Evolutionary conservation across 2,797 vertebrate genomes (phyloP).

Genomic region (Spheniscus humboldti): DNA sequence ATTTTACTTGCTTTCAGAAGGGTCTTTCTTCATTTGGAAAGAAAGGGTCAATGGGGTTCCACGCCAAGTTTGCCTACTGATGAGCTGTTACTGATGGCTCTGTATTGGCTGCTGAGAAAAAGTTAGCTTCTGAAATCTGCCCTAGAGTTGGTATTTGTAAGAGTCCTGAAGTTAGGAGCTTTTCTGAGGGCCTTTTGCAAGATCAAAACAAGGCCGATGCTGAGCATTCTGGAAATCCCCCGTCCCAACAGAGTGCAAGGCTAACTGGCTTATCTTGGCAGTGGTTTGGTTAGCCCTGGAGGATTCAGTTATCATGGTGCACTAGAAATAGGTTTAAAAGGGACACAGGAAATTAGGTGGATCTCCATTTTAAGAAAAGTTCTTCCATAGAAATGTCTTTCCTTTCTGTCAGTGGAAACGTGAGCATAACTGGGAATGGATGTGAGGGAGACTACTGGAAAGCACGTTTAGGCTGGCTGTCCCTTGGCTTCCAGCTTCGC

Average conservation of each 20-base stretch:
- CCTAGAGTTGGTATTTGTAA: neutral
- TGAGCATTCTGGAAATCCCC: neutral
- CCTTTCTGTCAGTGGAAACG: neutral
- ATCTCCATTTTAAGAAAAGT: neutral
- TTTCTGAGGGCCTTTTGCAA: neutral
- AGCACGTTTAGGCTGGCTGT: neutral
- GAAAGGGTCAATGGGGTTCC: neutral
- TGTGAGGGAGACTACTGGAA: neutral
- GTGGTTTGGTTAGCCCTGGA: neutral
- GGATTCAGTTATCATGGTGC: neutral
- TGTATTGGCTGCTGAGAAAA: neutral
- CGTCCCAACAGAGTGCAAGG: neutral
- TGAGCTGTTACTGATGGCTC: neutral
- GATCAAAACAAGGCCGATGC: neutral
- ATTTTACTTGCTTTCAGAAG: neutral
- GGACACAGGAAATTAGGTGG: neutral
- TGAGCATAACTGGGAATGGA: neutral
- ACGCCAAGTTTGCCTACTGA: neutral
- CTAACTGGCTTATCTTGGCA: neutral
- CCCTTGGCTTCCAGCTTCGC: neutral
- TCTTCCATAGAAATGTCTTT: neutral
- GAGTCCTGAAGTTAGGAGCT: neutral
- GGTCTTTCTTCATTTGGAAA: neutral
- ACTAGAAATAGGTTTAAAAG: neutral
- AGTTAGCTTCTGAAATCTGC: neutral